phyloP scores from a whole-genome alignment of 53 echinoderm and acorn worm species.

The Arbacia lixula region DNA sequence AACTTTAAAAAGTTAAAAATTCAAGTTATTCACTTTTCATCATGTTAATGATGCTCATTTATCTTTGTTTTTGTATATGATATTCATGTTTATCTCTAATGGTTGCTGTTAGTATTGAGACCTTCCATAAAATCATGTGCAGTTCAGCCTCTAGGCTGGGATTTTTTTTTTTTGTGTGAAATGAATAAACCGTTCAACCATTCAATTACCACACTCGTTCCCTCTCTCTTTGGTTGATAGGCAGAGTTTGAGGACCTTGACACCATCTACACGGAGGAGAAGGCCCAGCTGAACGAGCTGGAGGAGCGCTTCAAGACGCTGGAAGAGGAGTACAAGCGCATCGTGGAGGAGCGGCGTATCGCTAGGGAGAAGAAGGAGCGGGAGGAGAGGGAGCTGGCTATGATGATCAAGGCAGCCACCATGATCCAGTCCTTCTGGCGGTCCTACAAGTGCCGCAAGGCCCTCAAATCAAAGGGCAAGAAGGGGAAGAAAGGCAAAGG shows the following conservation, averaged over 20 bases:
- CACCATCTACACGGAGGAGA: conserved; percentile 95
- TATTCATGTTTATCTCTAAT: no score
- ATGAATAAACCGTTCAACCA: no score
- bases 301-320: conserved; percentile 93
- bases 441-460: conserved; percentile 88
- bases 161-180: no score
- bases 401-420: conserved; percentile 92
- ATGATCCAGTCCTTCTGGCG: conserved; percentile 92
- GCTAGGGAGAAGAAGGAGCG: conserved; percentile 87
- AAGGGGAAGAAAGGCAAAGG: conserved; percentile 89
- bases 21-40: no score
- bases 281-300: conserved; percentile 93
- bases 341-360: conserved; percentile 85
- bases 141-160: no score
- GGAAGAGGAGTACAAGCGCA: conserved; percentile 85
- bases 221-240: conserved; percentile 26
- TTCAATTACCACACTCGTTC: background rate
- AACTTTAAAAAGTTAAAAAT: no score
- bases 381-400: conserved; percentile 74
- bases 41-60: no score
- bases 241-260: conserved; percentile 96
- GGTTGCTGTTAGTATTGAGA: no score
- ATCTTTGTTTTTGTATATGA: no score
- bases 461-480: conserved; percentile 94
- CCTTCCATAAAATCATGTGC: no score